Percentiles rank a stretch among this genome's conserved stretches.
phyloP scores from a whole-genome alignment of 2,113 vertebrate genomes.

The Pollimyrus isidori region DNA sequence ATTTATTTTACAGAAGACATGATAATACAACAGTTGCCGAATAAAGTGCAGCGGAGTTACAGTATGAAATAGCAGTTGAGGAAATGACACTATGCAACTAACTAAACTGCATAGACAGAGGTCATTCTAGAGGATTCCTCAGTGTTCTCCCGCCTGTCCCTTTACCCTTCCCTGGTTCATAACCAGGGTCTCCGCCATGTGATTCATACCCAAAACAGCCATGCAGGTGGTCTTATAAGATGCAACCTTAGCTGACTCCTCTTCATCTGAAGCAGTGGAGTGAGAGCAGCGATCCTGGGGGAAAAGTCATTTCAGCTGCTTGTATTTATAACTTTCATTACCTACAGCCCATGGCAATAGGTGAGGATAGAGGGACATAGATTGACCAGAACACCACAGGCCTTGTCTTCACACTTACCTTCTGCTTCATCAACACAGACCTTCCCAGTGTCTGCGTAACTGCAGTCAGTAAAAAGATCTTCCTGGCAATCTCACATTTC shows the following conservation, averaged over 20 bases:
- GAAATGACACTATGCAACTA: neutral
- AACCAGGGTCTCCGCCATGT: neutral
- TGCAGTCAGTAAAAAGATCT: neutral
- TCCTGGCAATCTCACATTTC: neutral
- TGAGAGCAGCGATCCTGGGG: neutral
- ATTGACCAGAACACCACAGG: neutral
- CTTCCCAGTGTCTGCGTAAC: neutral
- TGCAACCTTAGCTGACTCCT: neutral
- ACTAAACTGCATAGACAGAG: neutral
- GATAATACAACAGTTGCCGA: neutral
- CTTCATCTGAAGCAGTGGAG: neutral
- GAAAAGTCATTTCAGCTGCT: neutral
- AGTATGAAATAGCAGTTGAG: neutral
- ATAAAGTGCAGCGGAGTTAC: neutral
- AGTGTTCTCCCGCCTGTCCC: neutral
- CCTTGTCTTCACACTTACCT: neutral
- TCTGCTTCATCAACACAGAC: neutral
- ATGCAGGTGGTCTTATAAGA: neutral
- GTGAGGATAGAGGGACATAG: neutral
- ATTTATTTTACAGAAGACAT: neutral
- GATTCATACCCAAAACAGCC: neutral
- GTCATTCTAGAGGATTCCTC: neutral
- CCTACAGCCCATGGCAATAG: neutral
- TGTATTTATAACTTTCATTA: neutral
- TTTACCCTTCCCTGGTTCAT: neutral